These are phyloP conservation scores for Calcarius ornatus DNA, from an alignment of 2,113 vertebrate species.

Conservation along the genomic window DNA sequence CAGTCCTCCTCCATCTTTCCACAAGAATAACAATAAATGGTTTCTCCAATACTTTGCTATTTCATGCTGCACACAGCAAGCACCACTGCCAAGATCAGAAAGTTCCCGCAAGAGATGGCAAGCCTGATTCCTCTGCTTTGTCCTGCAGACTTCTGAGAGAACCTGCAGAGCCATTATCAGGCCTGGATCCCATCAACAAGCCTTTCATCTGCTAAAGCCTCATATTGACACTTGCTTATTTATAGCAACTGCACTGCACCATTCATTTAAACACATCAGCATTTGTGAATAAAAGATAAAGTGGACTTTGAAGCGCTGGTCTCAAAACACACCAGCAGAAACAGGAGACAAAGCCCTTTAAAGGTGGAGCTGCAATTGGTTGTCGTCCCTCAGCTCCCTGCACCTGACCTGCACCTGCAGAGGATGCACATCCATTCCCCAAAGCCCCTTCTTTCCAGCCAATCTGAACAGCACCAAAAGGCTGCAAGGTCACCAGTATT, in stretches of 20 bases:
- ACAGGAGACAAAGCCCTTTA: background rate
- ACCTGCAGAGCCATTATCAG: conserved; percentile 62
- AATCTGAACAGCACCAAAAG: background rate
- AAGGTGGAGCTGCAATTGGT: background rate
- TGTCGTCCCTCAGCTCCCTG: background rate
- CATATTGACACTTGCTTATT: conserved; percentile 61
- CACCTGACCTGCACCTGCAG: background rate
- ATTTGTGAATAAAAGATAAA: conserved; percentile 56
- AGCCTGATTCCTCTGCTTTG: background rate
- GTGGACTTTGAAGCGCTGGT: conserved; percentile 39
- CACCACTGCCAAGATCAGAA: conserved; percentile 1
- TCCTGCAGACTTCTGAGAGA: conserved; percentile 54
- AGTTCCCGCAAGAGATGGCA: background rate
- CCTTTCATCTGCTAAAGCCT: conserved; percentile 62
- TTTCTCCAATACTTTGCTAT: background rate
- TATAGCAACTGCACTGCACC: conserved; percentile 62
- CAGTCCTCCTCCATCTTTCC: background rate
- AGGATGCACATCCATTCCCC: background rate
- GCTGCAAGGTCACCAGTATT: background rate
- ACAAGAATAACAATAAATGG: background rate
- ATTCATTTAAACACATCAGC: conserved; percentile 59
- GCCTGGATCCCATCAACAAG: conserved; percentile 46
- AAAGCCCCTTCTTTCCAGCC: background rate
- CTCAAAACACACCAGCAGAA: background rate
- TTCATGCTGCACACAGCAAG: background rate